Conservation (phyloP, 2,888 invertebrate species). For the Xestia rhomboidea region DNA sequence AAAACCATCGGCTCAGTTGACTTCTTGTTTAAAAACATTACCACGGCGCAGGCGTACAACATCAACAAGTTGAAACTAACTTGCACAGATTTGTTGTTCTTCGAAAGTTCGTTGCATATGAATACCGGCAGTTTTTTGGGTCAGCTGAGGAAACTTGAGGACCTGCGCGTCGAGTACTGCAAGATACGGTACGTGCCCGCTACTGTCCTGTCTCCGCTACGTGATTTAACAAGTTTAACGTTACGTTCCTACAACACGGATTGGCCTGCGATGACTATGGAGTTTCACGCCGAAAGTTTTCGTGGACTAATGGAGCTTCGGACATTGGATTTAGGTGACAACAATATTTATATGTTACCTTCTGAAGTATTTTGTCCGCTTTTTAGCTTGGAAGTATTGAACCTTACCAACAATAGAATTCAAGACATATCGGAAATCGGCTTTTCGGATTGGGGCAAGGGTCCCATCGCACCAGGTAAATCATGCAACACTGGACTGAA, state of each 20-base stretch:
- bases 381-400: constrained; percentile 92
- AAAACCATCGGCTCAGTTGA: constrained; percentile 93
- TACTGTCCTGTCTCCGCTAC: constrained; percentile 92
- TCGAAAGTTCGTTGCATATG: constrained; percentile 93
- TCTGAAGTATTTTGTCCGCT: constrained; percentile 94
- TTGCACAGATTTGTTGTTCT: constrained; percentile 94
- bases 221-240: constrained; percentile 92
- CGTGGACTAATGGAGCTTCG: constrained; percentile 93
- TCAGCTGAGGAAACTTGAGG: constrained; percentile 93
- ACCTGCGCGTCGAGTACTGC: constrained; percentile 94
- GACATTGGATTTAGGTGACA: constrained; percentile 93
- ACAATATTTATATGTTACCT: constrained; percentile 94
- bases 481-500: constrained; percentile 93
- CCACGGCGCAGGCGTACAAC: constrained; percentile 93
- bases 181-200: constrained; percentile 94
- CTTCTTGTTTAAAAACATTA: constrained; percentile 93
- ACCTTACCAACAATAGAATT: constrained; percentile 94
- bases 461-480: constrained; percentile 92
- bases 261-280: constrained; percentile 95
- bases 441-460: constrained; percentile 94
- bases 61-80: constrained; percentile 93
- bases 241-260: constrained; percentile 94
- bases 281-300: constrained; percentile 93
- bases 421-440: constrained; percentile 94
- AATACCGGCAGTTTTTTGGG: constrained; percentile 91